Evolutionary conservation across 2,888 invertebrate genomes (phyloP), one percentile per base, ranked within the genome.

Genomic region (Dilophus febrilis): DNA sequence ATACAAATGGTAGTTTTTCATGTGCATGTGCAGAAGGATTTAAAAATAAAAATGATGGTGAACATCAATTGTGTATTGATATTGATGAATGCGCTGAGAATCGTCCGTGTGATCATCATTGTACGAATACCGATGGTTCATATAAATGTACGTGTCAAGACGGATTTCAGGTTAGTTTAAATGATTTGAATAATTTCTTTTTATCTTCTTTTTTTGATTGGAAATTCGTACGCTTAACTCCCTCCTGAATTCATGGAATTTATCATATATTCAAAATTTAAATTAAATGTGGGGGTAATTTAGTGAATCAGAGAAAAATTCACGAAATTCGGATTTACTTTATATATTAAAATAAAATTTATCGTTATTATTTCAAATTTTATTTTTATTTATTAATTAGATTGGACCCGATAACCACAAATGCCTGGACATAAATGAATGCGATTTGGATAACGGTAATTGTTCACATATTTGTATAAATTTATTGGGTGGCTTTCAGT

Each of bases 391-490:
- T 6, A 6, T 8, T 22, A 32, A 12, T 11, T 12, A 29, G 13
- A 29, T 29, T 11, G 29, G 29, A 11, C 29, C 12, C 11, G 29
- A 29, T 11, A 29, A n/a, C 5, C 4, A 29, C 4, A 5, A 29
- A 29, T 29, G 29, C 12, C 3, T 29, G 3, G 29, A 29, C 12
- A n/a, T n/a, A 29, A 29, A 38, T 26, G 38, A 38, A 32, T 38
- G 38, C 16, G 54, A 55, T 3, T 40, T 48, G 17, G 46, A 44
- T 5, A 55, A 56, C 45, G 56, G 55, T n/a, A 52, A 51, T 47
- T 72, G 71, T 51, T 65, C 67, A 2, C 67, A 70, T 46, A 53
- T 59, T 41, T 71, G 71, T 44, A 49, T 53, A 47, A 59, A 59
- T 46, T 47, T 53, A 27, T 46, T 48, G 2, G 58, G 58, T 12